phyloP scores from a whole-genome alignment of 2,888 invertebrate genomes.

The Nasonovia ribisnigri region DNA sequence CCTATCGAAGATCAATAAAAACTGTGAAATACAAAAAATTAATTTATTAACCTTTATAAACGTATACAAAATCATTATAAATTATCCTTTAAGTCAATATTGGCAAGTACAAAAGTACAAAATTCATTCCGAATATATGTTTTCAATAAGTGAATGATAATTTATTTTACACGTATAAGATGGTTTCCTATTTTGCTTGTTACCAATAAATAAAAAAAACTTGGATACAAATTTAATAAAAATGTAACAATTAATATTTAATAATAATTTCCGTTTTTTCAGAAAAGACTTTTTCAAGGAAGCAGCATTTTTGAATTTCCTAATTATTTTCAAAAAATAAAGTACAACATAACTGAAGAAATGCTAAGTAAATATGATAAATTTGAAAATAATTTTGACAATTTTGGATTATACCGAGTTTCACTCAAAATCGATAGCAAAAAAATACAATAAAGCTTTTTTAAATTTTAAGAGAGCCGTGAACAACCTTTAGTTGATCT shows the following conservation, averaged over 20 bases:
- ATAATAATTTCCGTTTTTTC: too few relatives aligned
- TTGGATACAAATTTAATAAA: too few relatives aligned
- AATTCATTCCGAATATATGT: too few relatives aligned
- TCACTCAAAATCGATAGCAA: neutral
- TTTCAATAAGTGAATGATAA: neutral
- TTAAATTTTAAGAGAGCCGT: neutral
- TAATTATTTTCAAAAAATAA: neutral
- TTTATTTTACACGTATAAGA: too few relatives aligned
- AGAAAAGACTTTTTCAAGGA: too few relatives aligned
- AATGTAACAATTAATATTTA: too few relatives aligned
- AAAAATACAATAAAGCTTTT: neutral
- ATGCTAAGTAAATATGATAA: neutral
- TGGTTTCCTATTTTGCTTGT: too few relatives aligned
- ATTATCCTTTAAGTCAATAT: neutral
- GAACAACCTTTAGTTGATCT: neutral
- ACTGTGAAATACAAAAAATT: neutral
- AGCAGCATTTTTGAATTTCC: too few relatives aligned
- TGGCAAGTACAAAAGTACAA: too few relatives aligned
- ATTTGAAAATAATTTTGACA: neutral
- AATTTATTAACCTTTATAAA: neutral
- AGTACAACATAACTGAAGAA: neutral
- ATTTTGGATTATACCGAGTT: neutral
- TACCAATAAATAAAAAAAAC: too few relatives aligned
- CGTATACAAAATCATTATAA: neutral
- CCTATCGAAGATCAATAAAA: neutral